Conservation (phyloP, 1,140 invertebrate genomes). For the Amphibalanus amphitrite region DNA sequence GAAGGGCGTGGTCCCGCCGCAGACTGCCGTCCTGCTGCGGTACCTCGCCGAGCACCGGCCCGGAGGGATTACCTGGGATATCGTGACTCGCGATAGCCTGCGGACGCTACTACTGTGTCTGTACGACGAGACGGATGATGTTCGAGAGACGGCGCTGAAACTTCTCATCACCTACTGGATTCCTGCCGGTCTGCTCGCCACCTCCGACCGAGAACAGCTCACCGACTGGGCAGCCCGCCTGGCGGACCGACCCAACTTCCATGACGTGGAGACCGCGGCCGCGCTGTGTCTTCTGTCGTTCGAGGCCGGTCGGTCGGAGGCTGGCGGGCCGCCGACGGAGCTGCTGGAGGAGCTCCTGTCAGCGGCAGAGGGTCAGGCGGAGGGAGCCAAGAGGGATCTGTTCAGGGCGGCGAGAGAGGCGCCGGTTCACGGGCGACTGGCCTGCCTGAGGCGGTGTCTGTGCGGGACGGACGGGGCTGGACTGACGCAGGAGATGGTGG, state of each 20-base stretch:
- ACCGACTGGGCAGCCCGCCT: not conserved
- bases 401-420: not conserved
- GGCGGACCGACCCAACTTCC: not conserved
- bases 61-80: not conserved
- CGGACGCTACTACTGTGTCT: not conserved
- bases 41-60: not conserved
- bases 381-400: not conserved
- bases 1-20: not conserved
- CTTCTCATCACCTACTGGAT: not conserved
- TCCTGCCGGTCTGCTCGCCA: not conserved
- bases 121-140: not conserved
- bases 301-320: not conserved
- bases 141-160: not conserved
- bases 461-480: not conserved
- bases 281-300: not conserved
- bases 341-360: not conserved
- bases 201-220: not conserved
- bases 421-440: not conserved
- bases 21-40: not conserved
- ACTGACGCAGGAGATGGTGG: not conserved
- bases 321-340: not conserved
- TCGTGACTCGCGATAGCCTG: not conserved
- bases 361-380: not conserved
- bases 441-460: not conserved
- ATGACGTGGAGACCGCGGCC: not conserved